Evolutionary conservation across 2,888 invertebrate genomes (phyloP).

Genomic region (Stegana nigrithorax): DNA sequence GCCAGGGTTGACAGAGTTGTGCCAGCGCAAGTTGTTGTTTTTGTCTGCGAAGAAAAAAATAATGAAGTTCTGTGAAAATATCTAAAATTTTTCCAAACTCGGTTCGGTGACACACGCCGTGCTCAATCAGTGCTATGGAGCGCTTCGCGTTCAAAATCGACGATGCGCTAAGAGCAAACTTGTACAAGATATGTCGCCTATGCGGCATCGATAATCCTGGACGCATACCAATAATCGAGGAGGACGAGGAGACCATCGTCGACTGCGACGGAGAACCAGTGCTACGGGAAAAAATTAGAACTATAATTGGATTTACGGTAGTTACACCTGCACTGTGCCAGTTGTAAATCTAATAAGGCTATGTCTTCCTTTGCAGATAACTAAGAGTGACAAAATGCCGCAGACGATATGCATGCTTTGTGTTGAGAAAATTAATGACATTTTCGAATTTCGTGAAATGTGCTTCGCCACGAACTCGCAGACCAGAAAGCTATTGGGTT

Average conservation of each 20-base stretch:
- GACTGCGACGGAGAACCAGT: slow-evolving; percentile 61
- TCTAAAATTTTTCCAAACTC: slow-evolving; percentile 17
- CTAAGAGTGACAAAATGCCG: slow-evolving; percentile 73
- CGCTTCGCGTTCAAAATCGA: slow-evolving; percentile 68
- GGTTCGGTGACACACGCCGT: no score
- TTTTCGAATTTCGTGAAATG: slow-evolving; percentile 73
- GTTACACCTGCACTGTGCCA: slow-evolving; percentile 11
- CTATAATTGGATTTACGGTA: slow-evolving; percentile 62
- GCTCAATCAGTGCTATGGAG: no score
- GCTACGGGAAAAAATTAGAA: slow-evolving; percentile 61
- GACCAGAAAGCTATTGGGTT: slow-evolving; percentile 68
- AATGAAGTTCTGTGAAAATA: not conserved
- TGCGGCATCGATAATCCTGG: slow-evolving; percentile 67
- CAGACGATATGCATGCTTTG: slow-evolving; percentile 74
- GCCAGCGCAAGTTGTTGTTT: no score
- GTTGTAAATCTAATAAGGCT: no score
- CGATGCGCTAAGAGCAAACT: slow-evolving; percentile 62
- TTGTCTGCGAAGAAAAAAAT: no score
- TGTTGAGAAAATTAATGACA: slow-evolving; percentile 74
- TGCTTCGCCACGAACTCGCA: slow-evolving; percentile 71
- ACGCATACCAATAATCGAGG: slow-evolving; percentile 57
- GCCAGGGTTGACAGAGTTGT: no score
- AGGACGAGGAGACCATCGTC: slow-evolving; percentile 37
- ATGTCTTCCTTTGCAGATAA: slow-evolving; percentile 67
- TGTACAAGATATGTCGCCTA: slow-evolving; percentile 67